A percentile compares a stretch with the other conserved stretches of the same genome.
Evolutionary conservation across 1,140 invertebrate genomes (phyloP).

Genomic region (Ericerus pela): DNA sequence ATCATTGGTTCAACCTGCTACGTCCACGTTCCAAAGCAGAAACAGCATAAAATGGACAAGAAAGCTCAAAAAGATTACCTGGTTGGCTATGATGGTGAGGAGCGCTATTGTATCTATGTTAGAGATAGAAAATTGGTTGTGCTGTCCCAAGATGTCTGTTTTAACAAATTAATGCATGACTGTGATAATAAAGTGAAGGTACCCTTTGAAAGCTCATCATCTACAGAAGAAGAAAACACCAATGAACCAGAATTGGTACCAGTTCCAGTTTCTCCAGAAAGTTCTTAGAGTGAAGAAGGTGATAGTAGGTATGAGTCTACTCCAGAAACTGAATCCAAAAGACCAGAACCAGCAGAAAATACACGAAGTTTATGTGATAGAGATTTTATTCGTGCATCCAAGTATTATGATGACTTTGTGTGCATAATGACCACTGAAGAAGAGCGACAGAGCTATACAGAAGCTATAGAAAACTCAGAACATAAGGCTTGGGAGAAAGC

Average conservation of each 20-base stretch:
- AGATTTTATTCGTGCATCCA: too few relatives aligned
- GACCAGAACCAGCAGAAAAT: too few relatives aligned
- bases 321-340: too few relatives aligned
- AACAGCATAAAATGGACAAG: constrained; percentile 4
- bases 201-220: not conserved
- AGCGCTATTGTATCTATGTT: constrained; percentile 14
- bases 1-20: constrained; percentile 11
- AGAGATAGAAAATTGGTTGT: constrained; percentile 1
- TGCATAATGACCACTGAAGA: not conserved
- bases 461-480: constrained; percentile 26
- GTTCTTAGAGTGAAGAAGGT: too few relatives aligned
- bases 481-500: constrained; percentile 25
- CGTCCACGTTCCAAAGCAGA: constrained; percentile 7
- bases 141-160: constrained; percentile 17
- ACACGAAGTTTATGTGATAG: too few relatives aligned
- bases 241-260: too few relatives aligned
- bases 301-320: too few relatives aligned
- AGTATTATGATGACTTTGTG: not conserved
- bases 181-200: not conserved
- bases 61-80: constrained; percentile 9
- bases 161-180: constrained; percentile 13
- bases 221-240: too few relatives aligned
- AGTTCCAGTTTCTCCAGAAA: too few relatives aligned
- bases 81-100: constrained; percentile 17
- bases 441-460: constrained; percentile 25